These are phyloP conservation scores for Heliconius ethilla DNA, from an alignment of 2,888 invertebrate genomes.

Conservation along the genomic window DNA sequence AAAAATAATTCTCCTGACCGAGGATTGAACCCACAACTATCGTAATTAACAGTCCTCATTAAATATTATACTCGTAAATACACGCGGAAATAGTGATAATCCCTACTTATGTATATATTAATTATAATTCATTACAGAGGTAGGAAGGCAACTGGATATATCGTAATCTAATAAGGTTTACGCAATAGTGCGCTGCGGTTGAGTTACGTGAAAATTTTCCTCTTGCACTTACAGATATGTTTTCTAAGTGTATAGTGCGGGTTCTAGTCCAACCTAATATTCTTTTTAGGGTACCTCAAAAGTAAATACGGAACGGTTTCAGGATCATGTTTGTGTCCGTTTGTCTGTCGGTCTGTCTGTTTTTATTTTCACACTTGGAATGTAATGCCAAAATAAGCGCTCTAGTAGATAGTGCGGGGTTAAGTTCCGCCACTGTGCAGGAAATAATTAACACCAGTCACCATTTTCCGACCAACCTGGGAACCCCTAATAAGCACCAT, in stretches of 20 bases:
- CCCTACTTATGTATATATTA: background rate
- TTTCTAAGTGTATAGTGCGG: background rate
- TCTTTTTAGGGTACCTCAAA: background rate
- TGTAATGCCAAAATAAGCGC: too few relatives aligned
- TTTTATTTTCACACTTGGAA: too few relatives aligned
- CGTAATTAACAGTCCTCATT: background rate
- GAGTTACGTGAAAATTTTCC: background rate
- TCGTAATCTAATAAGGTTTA: conserved; percentile 15
- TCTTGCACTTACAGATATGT: background rate
- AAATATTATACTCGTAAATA: background rate
- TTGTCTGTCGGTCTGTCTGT: too few relatives aligned
- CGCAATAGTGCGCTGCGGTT: background rate
- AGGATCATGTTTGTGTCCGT: too few relatives aligned
- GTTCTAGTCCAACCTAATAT: background rate
- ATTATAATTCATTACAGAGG: conserved; percentile 4
- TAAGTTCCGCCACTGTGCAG: too few relatives aligned
- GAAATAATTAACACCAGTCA: too few relatives aligned
- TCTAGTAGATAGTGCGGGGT: too few relatives aligned
- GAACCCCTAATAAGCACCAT: too few relatives aligned
- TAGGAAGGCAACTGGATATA: conserved; percentile 13
- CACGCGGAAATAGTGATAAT: conserved; percentile 2
- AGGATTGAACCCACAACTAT: background rate
- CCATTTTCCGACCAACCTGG: too few relatives aligned
- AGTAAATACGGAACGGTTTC: too few relatives aligned
- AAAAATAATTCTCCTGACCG: background rate